Evolutionary conservation across 2,113 vertebrate species (phyloP), one percentile per base, ranked within the genome.

Genomic region (Nesogale talazaci): DNA sequence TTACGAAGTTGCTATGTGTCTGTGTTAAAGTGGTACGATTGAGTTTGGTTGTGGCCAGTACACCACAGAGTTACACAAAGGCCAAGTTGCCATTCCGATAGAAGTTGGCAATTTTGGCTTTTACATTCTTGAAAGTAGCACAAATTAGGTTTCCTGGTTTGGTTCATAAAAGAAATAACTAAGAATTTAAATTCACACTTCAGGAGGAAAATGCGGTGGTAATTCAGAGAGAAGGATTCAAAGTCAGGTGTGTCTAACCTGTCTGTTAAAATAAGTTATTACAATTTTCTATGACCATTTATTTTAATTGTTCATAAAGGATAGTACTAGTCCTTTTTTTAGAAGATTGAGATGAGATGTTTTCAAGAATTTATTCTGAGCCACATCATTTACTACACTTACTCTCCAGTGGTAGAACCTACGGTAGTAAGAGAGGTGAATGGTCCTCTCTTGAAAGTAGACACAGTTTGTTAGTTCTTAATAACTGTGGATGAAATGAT

Each of bases 341-440:
- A n/a, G 23, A 46, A 86, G 25, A 19, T 81, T 56, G 27, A 52
- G 83, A 22, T 20, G 27, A 80, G 0, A 25, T 72, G 11, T 87
- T 83, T 91, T 86, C 27, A 67, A 29, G 16, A 12, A 88, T 92
- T 94, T 12, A 22, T 16, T 83, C 31, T 89, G 67, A 93, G 27
- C 25, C 4, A 52, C 69, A 23, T 25, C 27, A 52, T 82, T 90
- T 69, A 14, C 17, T 83, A 20, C 42, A 63, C 89, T 93, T 81
- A 57, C 15, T 46, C 17, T 36, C 74, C 10, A 69, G 11, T 38
- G 20, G 25, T 67, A 81, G 78, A 59, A 19, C 31, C 1, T 46
- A 89, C 14, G 11, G 9, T 34, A 23, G 22, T 22, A 79, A 65
- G 31, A 1, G 1, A 70, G 14, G 2, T 52, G 69, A 72, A 38